Base-by-base conservation (phyloP, 2,888 invertebrate species). In the Phrixothrix hirtus region DNA sequence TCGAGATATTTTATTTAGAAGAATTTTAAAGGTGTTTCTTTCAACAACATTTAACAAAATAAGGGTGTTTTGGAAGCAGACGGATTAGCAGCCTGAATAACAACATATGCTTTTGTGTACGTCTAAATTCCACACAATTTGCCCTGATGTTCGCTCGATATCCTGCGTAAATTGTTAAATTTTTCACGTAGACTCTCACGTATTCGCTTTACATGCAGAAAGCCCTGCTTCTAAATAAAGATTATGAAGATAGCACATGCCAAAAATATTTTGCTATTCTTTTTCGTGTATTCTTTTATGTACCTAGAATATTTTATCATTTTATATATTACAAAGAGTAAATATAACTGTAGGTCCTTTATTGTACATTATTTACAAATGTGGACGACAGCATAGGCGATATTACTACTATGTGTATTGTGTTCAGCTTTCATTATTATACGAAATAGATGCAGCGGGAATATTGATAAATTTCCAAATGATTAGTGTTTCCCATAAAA, bases 151-250 rank as follows among this genome's bases (percentile, higher is more conserved):
- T 57, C 58, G 58, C 59, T 61, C 59, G 56, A 59, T 61, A 58
- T 60, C 52, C 55, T 38, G 45, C 54, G 48, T 53, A 61, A 61
- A 61, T 61, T 61, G 61, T 59, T 61, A 57, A 57, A 58, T 58
- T 58, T 58, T 56, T 50, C 52, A 56, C 51, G 49, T 50, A 46
- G 30, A 39, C 52, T 47, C 52, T 45, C 51, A 51, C 52, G 52
- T 47, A 52, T 42, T 46, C 52, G 45, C 27, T 52, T 52, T 52
- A 52, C 52, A 46, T 52, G 39, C 45, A 46, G 36, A 52, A 43
- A 42, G 37, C 52, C 21, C 41, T 37, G 52, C 25, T 41, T 35
- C 46, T 48, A 47, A 46, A 52, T 45, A 46, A 52, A 52, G 52
- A 52, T 52, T 52, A 47, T 46, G 42, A 16, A 46, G 52, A 52